phyloP scores from a whole-genome alignment of 2,113 vertebrate genomes.

The Ibidorhyncha struthersii region DNA sequence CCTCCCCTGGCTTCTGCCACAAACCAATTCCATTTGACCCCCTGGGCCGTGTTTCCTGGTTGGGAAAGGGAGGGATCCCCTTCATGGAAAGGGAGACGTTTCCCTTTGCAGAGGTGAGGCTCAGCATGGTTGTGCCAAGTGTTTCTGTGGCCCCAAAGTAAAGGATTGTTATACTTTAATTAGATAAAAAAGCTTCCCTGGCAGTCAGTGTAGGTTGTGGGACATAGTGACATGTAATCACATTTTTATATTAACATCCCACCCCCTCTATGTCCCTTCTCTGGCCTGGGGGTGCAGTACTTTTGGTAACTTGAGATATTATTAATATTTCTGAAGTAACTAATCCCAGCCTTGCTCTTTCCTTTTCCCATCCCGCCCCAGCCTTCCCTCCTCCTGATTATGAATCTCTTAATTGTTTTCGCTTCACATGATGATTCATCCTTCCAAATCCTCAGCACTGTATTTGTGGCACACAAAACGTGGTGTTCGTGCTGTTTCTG shows the following conservation, averaged over 20 bases:
- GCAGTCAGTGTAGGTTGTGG: background rate
- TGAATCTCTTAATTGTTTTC: background rate
- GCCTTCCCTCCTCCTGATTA: background rate
- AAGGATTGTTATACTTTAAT: background rate
- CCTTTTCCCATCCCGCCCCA: background rate
- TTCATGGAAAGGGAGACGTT: background rate
- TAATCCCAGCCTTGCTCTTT: background rate
- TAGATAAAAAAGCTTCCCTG: background rate
- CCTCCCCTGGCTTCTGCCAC: background rate
- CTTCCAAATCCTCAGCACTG: background rate
- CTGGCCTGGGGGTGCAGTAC: background rate
- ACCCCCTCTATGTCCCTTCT: rapidly evolving
- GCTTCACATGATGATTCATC: background rate
- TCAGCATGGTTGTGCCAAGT: background rate
- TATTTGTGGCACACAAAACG: background rate
- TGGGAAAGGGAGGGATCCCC: background rate
- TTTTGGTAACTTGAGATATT: background rate
- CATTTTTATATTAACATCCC: background rate
- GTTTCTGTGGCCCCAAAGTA: background rate
- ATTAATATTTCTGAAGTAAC: background rate
- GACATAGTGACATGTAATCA: background rate
- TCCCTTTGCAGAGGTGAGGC: background rate
- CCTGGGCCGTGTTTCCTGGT: background rate
- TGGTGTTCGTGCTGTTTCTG: background rate
- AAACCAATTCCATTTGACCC: background rate